A percentile compares a stretch with the other conserved stretches of the same genome.
Conservation (phyloP, 1,140 invertebrate species). For the Panonychus citri region DNA sequence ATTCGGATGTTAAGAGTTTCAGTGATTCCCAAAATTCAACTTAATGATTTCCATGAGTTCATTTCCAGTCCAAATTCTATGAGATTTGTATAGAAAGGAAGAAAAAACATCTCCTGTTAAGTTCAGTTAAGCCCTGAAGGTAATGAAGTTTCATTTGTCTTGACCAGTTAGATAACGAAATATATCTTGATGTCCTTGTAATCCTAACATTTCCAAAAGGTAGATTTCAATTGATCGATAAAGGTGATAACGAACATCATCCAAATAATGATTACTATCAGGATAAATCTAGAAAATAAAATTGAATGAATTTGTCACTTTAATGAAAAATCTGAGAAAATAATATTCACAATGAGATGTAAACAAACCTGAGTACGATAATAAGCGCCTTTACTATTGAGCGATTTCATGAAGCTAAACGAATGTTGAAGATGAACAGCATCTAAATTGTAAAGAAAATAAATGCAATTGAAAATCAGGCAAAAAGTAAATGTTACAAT, state of each 20-base stretch:
- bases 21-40: too few relatives aligned
- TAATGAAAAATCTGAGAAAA: neutral
- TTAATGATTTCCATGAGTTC: too few relatives aligned
- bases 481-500: neutral
- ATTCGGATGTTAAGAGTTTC: too few relatives aligned
- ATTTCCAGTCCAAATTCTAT: too few relatives aligned
- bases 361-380: constrained; percentile 57
- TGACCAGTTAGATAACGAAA: too few relatives aligned
- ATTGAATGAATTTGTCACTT: neutral
- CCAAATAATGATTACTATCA: constrained; percentile 13
- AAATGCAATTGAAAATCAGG: neutral
- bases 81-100: too few relatives aligned
- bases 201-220: constrained; percentile 6
- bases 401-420: constrained; percentile 58
- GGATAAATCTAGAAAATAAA: constrained; percentile 13
- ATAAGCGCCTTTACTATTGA: constrained; percentile 53
- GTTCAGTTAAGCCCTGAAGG: too few relatives aligned
- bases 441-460: constrained; percentile 30
- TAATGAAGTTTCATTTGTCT: too few relatives aligned
- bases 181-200: too few relatives aligned
- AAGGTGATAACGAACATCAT: constrained; percentile 14
- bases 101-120: too few relatives aligned
- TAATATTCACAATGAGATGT: neutral
- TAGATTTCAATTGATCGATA: constrained; percentile 15
- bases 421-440: constrained; percentile 81